A percentile compares a stretch with the other conserved stretches of the same genome.
Conservation (phyloP, 2,113 vertebrate species). For the Thunnus thynnus region DNA sequence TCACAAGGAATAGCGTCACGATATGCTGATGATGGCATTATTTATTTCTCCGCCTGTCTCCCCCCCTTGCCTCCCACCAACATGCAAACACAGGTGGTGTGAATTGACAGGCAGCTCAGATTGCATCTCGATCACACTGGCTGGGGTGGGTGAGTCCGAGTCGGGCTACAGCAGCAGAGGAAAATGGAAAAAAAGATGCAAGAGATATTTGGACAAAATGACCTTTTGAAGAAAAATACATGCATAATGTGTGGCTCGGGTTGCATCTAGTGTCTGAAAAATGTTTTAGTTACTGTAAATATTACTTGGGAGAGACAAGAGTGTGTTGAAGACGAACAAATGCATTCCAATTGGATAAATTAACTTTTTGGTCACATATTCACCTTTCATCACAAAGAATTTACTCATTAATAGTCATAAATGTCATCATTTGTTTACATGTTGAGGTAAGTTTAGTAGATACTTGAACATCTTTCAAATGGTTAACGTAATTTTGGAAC, state of each 20-base stretch:
- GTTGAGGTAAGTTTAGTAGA: conserved; percentile 2
- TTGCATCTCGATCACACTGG: conserved; percentile 61
- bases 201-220: conserved; percentile 33
- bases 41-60: conserved; percentile 48
- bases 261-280: conserved; percentile 21
- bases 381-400: not conserved
- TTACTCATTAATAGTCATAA: not conserved
- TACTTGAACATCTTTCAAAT: not conserved
- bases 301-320: not conserved
- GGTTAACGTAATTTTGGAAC: not conserved
- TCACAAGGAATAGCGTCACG: conserved; percentile 68
- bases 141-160: conserved; percentile 7
- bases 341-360: not conserved
- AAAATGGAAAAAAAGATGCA: conserved; percentile 15
- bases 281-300: conserved; percentile 24
- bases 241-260: not conserved
- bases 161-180: conserved; percentile 17
- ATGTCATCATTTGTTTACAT: not conserved
- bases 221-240: conserved; percentile 49
- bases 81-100: conserved; percentile 24
- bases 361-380: not conserved
- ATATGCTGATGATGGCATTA: conserved; percentile 76
- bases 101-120: conserved; percentile 66
- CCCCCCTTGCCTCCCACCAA: conserved; percentile 5
- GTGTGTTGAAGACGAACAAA: conserved; percentile 2